Conservation (phyloP, 2,113 vertebrate species). For the Phainopepla nitens region DNA sequence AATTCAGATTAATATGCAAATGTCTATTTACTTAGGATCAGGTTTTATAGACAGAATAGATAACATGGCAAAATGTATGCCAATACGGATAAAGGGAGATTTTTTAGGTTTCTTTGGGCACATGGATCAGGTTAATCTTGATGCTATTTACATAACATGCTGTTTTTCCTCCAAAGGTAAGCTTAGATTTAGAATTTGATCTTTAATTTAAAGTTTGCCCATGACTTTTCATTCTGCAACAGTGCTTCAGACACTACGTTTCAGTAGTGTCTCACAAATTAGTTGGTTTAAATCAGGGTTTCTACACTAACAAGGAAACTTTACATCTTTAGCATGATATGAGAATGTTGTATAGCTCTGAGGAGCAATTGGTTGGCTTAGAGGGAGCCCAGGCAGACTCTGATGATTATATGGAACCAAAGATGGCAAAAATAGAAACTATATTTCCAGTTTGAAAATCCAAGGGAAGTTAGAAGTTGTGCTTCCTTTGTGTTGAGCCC, state of each 20-base stretch:
- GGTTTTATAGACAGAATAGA: constrained; percentile 32
- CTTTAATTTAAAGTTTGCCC: not conserved
- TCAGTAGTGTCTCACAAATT: not conserved
- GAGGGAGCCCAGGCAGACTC: not conserved
- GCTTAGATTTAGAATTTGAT: not conserved
- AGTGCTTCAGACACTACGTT: not conserved
- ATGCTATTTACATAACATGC: not conserved
- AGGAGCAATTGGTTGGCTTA: not conserved
- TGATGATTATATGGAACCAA: not conserved
- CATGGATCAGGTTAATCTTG: not conserved
- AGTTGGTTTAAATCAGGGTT: not conserved
- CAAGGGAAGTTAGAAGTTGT: not conserved
- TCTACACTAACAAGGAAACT: not conserved
- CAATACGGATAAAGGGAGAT: not conserved
- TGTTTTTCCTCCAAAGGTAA: not conserved
- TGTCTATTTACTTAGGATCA: not conserved
- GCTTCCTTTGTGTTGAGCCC: not conserved
- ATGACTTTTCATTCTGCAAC: not conserved
- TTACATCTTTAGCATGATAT: not conserved
- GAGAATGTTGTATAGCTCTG: not conserved
- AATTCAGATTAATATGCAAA: constrained; percentile 43
- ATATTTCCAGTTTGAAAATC: not conserved
- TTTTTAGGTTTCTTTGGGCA: not conserved
- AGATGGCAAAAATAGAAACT: not conserved
- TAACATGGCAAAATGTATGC: not conserved